Conservation (phyloP, 2,113 vertebrate species). For the Mesitornis unicolor region DNA sequence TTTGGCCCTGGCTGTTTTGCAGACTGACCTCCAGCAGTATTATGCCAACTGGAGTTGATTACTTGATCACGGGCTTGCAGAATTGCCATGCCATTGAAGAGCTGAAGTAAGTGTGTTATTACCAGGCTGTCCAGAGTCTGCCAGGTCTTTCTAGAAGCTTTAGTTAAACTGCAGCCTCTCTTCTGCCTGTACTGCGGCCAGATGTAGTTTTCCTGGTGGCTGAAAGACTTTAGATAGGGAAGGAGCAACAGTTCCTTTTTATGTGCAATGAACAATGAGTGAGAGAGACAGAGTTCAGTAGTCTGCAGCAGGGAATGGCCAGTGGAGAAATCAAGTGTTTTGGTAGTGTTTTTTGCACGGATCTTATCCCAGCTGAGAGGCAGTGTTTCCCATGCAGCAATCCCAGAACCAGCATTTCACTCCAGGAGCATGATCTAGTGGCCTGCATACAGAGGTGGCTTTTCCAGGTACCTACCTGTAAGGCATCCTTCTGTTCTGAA, state of each 20-base stretch:
- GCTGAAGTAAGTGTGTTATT: constrained; percentile 76
- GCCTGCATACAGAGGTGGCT: neutral
- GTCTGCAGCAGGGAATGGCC: neutral
- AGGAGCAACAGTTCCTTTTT: neutral
- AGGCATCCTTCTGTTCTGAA: neutral
- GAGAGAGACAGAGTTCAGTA: neutral
- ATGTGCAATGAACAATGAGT: neutral
- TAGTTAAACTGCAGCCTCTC: neutral
- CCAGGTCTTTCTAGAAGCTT: neutral
- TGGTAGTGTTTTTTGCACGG: neutral
- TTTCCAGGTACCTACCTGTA: neutral
- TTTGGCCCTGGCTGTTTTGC: neutral
- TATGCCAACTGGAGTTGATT: neutral
- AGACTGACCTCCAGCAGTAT: constrained; percentile 77
- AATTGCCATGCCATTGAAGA: constrained; percentile 80
- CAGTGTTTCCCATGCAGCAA: neutral
- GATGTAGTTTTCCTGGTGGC: neutral
- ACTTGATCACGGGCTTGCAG: constrained; percentile 71
- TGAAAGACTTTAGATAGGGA: neutral
- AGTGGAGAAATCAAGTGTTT: neutral
- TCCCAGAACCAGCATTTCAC: neutral
- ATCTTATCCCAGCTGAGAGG: neutral
- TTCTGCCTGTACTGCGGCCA: neutral
- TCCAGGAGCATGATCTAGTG: neutral
- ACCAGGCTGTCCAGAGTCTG: neutral